Percentiles rank a stretch among this genome's conserved stretches.
phyloP scores from a whole-genome alignment of 2,888 invertebrate genomes.

The Rhamnusium bicolor region DNA sequence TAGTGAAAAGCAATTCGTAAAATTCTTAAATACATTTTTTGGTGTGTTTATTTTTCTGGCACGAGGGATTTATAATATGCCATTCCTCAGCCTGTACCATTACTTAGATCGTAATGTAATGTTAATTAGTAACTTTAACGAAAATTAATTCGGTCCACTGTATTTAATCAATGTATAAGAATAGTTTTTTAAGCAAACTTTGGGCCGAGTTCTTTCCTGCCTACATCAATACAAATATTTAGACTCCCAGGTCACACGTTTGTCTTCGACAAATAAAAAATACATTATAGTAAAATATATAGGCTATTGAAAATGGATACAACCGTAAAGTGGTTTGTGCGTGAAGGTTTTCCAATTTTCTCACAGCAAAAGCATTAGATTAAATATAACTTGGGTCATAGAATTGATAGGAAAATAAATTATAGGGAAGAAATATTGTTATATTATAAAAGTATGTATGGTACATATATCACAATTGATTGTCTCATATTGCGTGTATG shows the following conservation, averaged over 20 bases:
- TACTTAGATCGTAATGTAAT: too few relatives aligned
- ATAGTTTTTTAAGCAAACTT: too few relatives aligned
- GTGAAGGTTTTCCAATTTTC: conserved; percentile 16
- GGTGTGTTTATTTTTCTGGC: too few relatives aligned
- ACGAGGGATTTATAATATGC: too few relatives aligned
- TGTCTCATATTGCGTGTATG: too few relatives aligned
- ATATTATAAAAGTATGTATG: background rate
- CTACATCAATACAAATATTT: background rate
- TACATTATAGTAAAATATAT: conserved; percentile 7
- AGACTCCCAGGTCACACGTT: background rate
- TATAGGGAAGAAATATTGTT: background rate
- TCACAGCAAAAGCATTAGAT: background rate
- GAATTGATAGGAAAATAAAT: conserved; percentile 14
- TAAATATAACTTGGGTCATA: background rate
- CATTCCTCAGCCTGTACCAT: too few relatives aligned
- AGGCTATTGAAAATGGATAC: conserved; percentile 8
- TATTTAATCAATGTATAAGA: background rate
- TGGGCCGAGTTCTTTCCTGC: too few relatives aligned
- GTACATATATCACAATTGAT: too few relatives aligned
- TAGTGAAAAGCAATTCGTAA: too few relatives aligned
- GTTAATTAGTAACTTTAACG: too few relatives aligned
- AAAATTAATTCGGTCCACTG: too few relatives aligned
- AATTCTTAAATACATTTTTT: too few relatives aligned
- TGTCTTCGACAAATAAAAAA: background rate
- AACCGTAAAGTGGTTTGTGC: conserved; percentile 9